Conservation (phyloP, 35 echinoderm and acorn worm species). For the Stichopus chloronotus region DNA sequence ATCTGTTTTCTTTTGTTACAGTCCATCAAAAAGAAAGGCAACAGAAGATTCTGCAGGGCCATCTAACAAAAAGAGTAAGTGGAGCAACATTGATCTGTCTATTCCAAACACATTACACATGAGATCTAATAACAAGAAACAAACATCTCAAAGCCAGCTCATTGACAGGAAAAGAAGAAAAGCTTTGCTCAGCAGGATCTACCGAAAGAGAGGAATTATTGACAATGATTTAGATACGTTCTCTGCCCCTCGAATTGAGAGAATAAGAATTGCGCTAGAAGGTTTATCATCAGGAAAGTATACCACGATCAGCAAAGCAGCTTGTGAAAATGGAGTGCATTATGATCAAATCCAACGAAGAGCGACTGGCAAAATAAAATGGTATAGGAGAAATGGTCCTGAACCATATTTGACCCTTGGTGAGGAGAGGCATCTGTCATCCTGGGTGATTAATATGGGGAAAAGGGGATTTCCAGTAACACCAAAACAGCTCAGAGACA, state of each 20-base stretch:
- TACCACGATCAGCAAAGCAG: neutral
- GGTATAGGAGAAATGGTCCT: neutral
- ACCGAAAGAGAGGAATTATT: neutral
- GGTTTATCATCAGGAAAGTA: neutral
- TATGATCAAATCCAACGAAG: slow-evolving; percentile 38
- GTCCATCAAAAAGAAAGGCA: neutral
- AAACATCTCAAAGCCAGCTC: neutral
- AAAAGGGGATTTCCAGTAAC: slow-evolving; percentile 13
- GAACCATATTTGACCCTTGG: neutral
- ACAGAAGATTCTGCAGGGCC: neutral
- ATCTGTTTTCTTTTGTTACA: neutral
- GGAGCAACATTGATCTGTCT: neutral
- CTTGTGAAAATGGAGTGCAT: neutral
- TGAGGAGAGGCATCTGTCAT: slow-evolving; percentile 3
- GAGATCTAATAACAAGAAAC: neutral
- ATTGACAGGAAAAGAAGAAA: neutral
- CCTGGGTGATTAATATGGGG: slow-evolving; percentile 11
- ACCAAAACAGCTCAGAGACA: neutral
- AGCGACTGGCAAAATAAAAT: slow-evolving; percentile 3
- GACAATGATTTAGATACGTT: neutral
- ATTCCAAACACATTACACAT: neutral
- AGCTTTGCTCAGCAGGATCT: neutral
- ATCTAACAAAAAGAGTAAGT: neutral
- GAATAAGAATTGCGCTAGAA: slow-evolving; percentile 7
- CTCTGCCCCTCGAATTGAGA: neutral